Conservation (phyloP, 2,113 vertebrate species). For the Panthera tigris region DNA sequence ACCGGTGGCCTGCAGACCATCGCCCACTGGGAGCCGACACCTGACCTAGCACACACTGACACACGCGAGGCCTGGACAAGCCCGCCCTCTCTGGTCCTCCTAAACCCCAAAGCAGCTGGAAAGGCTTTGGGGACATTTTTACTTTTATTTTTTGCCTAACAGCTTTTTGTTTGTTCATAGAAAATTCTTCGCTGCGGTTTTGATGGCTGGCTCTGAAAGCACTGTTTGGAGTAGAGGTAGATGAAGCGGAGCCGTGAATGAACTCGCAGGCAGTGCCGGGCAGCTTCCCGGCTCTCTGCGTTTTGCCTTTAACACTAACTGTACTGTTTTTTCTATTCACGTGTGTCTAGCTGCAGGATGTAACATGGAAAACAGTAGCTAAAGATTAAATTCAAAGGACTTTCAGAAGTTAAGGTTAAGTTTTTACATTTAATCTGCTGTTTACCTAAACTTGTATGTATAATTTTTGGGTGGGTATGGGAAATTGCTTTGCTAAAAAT, state of each 20-base stretch:
- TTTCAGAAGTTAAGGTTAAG: conserved; percentile 87
- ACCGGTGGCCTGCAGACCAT: conserved; percentile 82
- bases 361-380: conserved; percentile 94
- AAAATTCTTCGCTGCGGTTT: conserved; percentile 84
- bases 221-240: conserved; percentile 71
- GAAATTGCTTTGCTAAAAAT: conserved; percentile 85
- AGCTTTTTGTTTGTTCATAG: conserved; percentile 91
- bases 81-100: conserved; percentile 73
- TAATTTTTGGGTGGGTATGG: conserved; percentile 81
- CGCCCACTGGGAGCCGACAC: conserved; percentile 80
- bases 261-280: conserved; percentile 88
- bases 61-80: conserved; percentile 79
- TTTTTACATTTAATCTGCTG: conserved; percentile 93
- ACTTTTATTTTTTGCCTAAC: conserved; percentile 91
- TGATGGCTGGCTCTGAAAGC: conserved; percentile 86
- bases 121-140: conserved; percentile 84
- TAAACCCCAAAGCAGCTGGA: conserved; percentile 77
- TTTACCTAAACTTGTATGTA: conserved; percentile 89
- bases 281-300: conserved; percentile 89
- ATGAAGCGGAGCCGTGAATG: conserved; percentile 76
- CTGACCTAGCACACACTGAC: conserved; percentile 73
- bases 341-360: conserved; percentile 95
- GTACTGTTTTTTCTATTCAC: conserved; percentile 97
- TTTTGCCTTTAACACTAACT: conserved; percentile 99
- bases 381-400: conserved; percentile 90